Evolutionary conservation across 1,140 invertebrate species (phyloP).

Genomic region (Dreissena polymorpha): DNA sequence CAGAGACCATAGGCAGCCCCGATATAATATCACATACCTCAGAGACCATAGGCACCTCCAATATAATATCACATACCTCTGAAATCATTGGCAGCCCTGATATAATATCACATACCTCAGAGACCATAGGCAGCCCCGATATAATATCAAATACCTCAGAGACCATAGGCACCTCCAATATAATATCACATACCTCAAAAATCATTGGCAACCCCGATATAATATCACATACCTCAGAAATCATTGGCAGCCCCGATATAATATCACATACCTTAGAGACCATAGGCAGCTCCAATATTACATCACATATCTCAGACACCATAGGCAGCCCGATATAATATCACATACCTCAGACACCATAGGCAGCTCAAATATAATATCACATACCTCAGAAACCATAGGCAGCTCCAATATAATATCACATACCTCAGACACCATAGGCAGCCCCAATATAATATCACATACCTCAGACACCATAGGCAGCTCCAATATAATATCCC

Average conservation of each 20-base stretch:
- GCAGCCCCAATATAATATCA: constrained; percentile 58
- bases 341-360: constrained; percentile 66
- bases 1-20: constrained; percentile 69
- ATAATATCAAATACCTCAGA: constrained; percentile 60
- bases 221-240: constrained; percentile 61
- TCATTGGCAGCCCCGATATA: constrained; percentile 67
- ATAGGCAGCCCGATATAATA: constrained; percentile 64
- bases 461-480: constrained; percentile 68
- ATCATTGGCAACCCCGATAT: constrained; percentile 69
- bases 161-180: constrained; percentile 69
- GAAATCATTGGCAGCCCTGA: constrained; percentile 70
- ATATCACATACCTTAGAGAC: constrained; percentile 62
- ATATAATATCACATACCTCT: constrained; percentile 56
- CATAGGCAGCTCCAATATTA: constrained; percentile 65
- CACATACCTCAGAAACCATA: constrained; percentile 66
- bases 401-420: constrained; percentile 61
- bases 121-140: constrained; percentile 70
- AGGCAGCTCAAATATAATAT: constrained; percentile 63
- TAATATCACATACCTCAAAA: constrained; percentile 59
- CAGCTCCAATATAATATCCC: constrained; percentile 57
- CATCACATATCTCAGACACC: constrained; percentile 64
- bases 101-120: constrained; percentile 59
- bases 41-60: constrained; percentile 69
- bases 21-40: constrained; percentile 57
- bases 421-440: constrained; percentile 68